Percentiles rank a stretch among this genome's conserved stretches.
These are phyloP conservation scores for Psophia crepitans DNA, from an alignment of 2,113 vertebrate genomes.

Conservation along the genomic window DNA sequence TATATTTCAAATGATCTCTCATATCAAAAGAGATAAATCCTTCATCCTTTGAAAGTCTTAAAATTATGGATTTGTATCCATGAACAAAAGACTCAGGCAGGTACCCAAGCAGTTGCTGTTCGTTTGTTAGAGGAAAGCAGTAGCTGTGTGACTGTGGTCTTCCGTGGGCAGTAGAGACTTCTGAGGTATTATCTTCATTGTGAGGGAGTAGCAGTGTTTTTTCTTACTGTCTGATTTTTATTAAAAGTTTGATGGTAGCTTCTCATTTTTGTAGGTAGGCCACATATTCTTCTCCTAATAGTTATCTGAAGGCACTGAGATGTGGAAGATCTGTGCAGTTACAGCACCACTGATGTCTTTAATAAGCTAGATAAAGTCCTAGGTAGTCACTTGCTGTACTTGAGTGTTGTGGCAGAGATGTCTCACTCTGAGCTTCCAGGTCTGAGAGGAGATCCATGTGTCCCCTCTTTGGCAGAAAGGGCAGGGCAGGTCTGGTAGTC, in stretches of 20 bases:
- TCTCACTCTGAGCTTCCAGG: not conserved
- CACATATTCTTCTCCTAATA: not conserved
- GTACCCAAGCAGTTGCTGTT: not conserved
- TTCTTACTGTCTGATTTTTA: not conserved
- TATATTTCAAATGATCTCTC: not conserved
- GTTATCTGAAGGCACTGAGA: not conserved
- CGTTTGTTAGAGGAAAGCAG: not conserved
- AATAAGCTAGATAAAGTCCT: not conserved
- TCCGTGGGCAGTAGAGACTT: not conserved
- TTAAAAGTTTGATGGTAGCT: not conserved
- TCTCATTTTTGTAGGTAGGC: not conserved
- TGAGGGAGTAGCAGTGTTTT: not conserved
- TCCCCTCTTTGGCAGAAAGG: not conserved
- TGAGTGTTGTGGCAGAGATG: not conserved
- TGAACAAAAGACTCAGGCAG: not conserved
- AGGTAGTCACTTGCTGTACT: not conserved
- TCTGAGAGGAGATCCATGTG: not conserved
- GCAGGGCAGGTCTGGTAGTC: not conserved
- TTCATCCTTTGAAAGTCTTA: not conserved
- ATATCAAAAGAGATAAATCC: not conserved
- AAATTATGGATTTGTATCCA: not conserved
- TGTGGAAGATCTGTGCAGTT: not conserved
- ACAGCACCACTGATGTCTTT: not conserved
- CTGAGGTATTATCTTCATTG: not conserved
- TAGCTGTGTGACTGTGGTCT: not conserved